phyloP scores from a whole-genome alignment of 1,140 invertebrate genomes.

The Anthonomus grandis region DNA sequence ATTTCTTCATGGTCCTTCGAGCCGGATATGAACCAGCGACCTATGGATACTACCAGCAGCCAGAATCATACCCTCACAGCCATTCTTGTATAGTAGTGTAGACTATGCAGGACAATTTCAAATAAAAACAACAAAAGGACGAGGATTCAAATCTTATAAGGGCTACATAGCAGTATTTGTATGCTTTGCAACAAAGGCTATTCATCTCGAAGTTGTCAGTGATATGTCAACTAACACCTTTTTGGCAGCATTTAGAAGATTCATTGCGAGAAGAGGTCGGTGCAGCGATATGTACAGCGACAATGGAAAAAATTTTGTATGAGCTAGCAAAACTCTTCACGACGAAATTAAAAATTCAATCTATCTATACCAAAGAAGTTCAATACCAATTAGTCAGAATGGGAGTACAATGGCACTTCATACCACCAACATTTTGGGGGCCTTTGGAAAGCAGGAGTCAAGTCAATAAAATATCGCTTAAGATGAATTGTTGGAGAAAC shows the following conservation, averaged over 20 bases:
- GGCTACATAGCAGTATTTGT: constrained; percentile 7
- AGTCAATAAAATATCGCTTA: constrained; percentile 29
- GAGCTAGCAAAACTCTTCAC: neutral
- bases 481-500: constrained; percentile 28
- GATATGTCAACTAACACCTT: constrained; percentile 13
- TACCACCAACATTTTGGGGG: constrained; percentile 38
- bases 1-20: too few species aligned
- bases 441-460: constrained; percentile 27
- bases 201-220: constrained; percentile 15
- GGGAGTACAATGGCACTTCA: constrained; percentile 44
- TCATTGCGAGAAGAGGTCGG: constrained; percentile 37
- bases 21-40: too few species aligned
- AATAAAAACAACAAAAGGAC: constrained; percentile 1
- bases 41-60: constrained; percentile 39
- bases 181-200: constrained; percentile 1
- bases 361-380: neutral
- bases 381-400: neutral
- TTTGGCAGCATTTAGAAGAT: constrained; percentile 34
- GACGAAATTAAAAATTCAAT: neutral
- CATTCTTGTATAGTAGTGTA: constrained; percentile 36
- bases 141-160: constrained; percentile 10
- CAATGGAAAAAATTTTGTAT: constrained; percentile 19
- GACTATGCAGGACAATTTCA: constrained; percentile 25
- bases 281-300: constrained; percentile 33
- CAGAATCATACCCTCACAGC: constrained; percentile 22